Percentiles rank a stretch among this genome's conserved stretches.
Evolutionary conservation across 2,888 invertebrate species (phyloP).

Genomic region (Dryadula phaetusa): DNA sequence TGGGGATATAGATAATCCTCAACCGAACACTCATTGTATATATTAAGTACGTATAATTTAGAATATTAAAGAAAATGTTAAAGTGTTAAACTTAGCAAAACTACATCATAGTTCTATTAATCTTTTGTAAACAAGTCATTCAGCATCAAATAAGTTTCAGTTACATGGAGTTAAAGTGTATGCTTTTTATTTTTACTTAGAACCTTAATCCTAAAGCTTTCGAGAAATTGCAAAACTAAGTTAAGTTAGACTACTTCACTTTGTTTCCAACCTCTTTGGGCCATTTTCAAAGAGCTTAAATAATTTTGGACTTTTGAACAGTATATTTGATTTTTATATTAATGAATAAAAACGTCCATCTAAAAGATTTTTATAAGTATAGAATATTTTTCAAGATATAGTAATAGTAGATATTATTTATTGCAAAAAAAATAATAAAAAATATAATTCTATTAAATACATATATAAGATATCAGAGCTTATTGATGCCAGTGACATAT

Average conservation of each 20-base stretch:
- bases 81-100: neutral
- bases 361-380: too few relatives aligned
- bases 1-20: too few relatives aligned
- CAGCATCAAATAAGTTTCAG: slow-evolving; percentile 12
- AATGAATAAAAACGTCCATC: too few relatives aligned
- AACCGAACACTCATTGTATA: too few relatives aligned
- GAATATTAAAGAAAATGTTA: too few relatives aligned
- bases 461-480: too few relatives aligned
- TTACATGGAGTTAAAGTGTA: slow-evolving; percentile 19
- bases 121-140: slow-evolving; percentile 1
- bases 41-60: too few relatives aligned
- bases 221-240: slow-evolving; percentile 13
- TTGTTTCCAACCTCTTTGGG: neutral
- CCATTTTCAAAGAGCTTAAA: neutral
- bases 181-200: neutral
- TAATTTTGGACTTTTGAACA: neutral
- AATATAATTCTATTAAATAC: too few relatives aligned
- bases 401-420: too few relatives aligned
- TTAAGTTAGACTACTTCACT: neutral
- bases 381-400: too few relatives aligned
- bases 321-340: neutral
- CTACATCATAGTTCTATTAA: neutral
- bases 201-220: neutral
- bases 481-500: too few relatives aligned
- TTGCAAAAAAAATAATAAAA: too few relatives aligned